phyloP scores from a whole-genome alignment of 2,888 invertebrate genomes.

The Gandaritis pyraliata region DNA sequence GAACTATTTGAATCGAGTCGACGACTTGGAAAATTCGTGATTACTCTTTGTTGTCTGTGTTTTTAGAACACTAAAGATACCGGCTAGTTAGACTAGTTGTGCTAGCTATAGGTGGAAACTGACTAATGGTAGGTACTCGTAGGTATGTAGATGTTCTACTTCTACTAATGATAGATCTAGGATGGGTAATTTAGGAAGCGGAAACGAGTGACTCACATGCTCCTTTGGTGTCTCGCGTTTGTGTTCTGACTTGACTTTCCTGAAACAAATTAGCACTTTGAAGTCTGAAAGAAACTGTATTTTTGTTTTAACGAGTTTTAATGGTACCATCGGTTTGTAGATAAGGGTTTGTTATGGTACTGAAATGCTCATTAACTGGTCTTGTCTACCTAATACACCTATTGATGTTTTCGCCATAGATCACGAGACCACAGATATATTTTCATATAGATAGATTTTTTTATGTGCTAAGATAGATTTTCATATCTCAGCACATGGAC shows the following conservation, averaged over 20 bases:
- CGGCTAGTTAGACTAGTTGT: background rate
- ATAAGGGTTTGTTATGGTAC: background rate
- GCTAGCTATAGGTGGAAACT: slow-evolving; percentile 9
- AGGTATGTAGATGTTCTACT: slow-evolving; percentile 16
- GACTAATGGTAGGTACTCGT: slow-evolving; percentile 15
- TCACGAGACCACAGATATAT: too few species aligned
- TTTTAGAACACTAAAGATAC: background rate
- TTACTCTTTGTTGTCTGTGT: too few species aligned
- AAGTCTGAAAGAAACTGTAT: background rate
- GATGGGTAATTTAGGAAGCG: slow-evolving; percentile 21
- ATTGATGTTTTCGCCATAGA: too few species aligned
- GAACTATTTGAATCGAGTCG: too few species aligned
- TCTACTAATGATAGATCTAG: slow-evolving; percentile 13
- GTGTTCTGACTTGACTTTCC: slow-evolving; percentile 12
- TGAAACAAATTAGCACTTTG: slow-evolving; percentile 8
- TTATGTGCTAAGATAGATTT: too few species aligned
- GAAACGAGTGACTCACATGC: slow-evolving; percentile 28
- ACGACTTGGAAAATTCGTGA: too few species aligned
- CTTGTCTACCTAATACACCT: background rate
- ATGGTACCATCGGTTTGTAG: background rate
- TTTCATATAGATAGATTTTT: too few species aligned
- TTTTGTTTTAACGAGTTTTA: background rate
- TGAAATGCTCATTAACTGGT: too few species aligned
- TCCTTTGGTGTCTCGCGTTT: slow-evolving; percentile 5
- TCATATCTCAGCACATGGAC: background rate